Base-by-base conservation (phyloP, 2,888 invertebrate genomes). In the Noctuana brunneofusca region DNA sequence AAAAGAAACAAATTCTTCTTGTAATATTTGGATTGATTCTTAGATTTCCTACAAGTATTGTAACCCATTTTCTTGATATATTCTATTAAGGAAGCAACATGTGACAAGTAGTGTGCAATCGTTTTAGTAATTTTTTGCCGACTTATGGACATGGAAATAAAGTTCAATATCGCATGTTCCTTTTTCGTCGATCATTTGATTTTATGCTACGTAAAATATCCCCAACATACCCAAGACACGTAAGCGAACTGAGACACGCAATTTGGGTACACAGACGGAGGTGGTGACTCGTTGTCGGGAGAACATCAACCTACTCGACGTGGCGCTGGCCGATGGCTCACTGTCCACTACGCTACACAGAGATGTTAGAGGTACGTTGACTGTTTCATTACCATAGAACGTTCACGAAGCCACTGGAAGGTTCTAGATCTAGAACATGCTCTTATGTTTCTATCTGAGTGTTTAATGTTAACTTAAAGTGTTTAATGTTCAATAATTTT, bases 251-350 rank as follows among this genome's bases (percentile, higher is more conserved):
- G 55, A 56, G n/a, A 30, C 50, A 18, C 86, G n/a, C n/a, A n/a
- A 86, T 83, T 80, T 77, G 78, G 84, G 76, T 18, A 52, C 80
- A 73, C 89, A 98, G 97, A 95, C 94, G 83, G 97, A 97, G 92
- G 93, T 98, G 77, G 93, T 96, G 80, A 94, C 95, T 66, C 96
- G 96, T 65, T 97, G 97, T 91, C 95, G 96, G 74, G 96, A 97
- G 78, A 97, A 97, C 87, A 94, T 97, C 77, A 94, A 94, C 79
- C 95, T 96, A 76, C 92, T 97, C 87, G 95, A 95, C 79, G 93
- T 94, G 58, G 93, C 96, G 59, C 80, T 95, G 71, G 93, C 93
- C 64, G 83, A 89, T 69, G 89, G 92, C 64, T 81, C 92, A 30
- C 79, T 94, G 67, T 92, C 94, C 65, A 75, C 92, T 49, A 84